Base-by-base conservation (phyloP, 2,797 vertebrate species). In the Onychomys arenicola region DNA sequence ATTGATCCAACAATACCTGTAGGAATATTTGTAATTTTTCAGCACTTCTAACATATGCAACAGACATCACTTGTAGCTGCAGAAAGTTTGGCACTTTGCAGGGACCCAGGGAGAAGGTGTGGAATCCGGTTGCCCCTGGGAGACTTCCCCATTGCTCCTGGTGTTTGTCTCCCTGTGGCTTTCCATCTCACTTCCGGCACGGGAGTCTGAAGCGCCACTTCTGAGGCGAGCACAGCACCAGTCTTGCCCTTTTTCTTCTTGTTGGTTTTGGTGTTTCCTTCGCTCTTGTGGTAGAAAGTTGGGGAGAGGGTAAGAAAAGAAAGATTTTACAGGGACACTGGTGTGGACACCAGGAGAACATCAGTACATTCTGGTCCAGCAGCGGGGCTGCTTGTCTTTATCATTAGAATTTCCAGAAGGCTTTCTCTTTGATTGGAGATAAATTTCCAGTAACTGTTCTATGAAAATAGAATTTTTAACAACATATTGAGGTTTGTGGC, bases 381-480 rank as follows among this genome's bases (percentile, higher is more conserved):
- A 71, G 55, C 55, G 84, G 75, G 55, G n/a, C 67, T 76, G 40
- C 9, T 83, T 82, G 49, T 71, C 19, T 89, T 83, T 5, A 17
- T 82, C 81, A 34, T 77, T 94, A 76, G 12, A 75, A 37, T 87
- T 73, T 92, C 89, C 10, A 46, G 49, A 84, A 71, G 0, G 19
- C 52, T 23, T 55, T 71, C 10, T 32, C 73, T 91, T 57, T 34
- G 32, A 67, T 23, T 13, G 32, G 21, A 93, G 84, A 91, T 88
- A 83, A 90, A 29, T 76, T 77, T 78, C 49, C 55, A 85, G 37
- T 52, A 85, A 49, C 43, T 80, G 6, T 46, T 90, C 88, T 14
- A 63, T 88, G 46, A 90, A 96, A 87, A 96, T 37, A 83, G 52
- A 95, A 91, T 76, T 87, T 71, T 46, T 29, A 94, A 29, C 40